phyloP scores from a whole-genome alignment of 2,797 vertebrate genomes.

The Microctenopoma lineatum region DNA sequence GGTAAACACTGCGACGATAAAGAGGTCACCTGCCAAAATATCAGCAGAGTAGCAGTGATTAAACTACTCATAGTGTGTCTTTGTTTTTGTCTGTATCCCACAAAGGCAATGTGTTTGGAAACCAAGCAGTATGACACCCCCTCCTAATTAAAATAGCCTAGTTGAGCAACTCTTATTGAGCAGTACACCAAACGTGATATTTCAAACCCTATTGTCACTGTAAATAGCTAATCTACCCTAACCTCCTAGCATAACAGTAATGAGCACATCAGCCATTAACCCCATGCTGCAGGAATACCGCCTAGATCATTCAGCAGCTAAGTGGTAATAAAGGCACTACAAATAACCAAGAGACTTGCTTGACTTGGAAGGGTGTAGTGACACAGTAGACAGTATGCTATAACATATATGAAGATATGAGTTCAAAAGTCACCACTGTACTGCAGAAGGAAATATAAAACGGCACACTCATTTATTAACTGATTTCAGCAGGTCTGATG shows the following conservation, averaged over 20 bases:
- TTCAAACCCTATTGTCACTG: not conserved
- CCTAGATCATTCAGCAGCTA: not conserved
- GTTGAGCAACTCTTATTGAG: constrained; percentile 5
- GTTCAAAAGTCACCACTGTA: not conserved
- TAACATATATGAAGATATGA: not conserved
- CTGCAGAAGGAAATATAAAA: constrained; percentile 25
- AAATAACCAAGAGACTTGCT: not conserved
- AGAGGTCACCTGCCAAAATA: not conserved
- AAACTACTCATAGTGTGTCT: not conserved
- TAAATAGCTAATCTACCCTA: not conserved
- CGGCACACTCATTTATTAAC: constrained; percentile 34
- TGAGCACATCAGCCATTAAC: constrained; percentile 36
- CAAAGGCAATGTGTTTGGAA: constrained; percentile 7
- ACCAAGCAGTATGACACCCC: constrained; percentile 3
- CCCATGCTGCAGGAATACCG: constrained; percentile 19
- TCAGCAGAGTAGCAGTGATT: not conserved
- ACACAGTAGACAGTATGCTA: not conserved
- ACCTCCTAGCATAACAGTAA: constrained; percentile 25
- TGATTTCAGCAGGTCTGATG: not conserved
- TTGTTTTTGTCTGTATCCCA: too few species aligned
- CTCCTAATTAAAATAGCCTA: constrained; percentile 21
- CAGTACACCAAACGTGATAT: not conserved
- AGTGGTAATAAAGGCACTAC: constrained; percentile 6
- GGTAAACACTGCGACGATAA: not conserved
- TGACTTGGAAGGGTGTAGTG: not conserved